phyloP scores from a whole-genome alignment of 2,113 vertebrate species.

The Elachura formosa region DNA sequence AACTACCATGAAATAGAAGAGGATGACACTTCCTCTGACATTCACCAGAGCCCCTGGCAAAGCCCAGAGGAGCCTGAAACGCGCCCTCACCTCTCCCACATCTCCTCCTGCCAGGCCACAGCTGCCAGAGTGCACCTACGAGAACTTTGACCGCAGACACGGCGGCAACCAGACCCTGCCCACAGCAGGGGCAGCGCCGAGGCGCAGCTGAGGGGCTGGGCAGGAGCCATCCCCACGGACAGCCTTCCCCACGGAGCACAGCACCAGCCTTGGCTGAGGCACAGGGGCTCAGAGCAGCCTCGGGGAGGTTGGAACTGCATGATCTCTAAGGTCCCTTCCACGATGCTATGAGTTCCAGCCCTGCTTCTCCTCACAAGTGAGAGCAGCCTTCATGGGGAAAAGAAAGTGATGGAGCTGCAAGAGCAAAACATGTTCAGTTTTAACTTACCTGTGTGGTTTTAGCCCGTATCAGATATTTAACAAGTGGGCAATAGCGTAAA shows the following conservation, averaged over 20 bases:
- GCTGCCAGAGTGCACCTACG: slow-evolving; percentile 68
- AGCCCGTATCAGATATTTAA: background rate
- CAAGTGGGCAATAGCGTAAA: background rate
- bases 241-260: background rate
- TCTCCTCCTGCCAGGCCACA: slow-evolving; percentile 56
- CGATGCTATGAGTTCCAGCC: background rate
- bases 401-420: background rate
- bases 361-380: background rate
- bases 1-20: background rate
- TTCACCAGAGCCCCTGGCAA: background rate
- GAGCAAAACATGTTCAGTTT: background rate
- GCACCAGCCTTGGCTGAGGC: background rate
- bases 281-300: background rate
- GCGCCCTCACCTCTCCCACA: background rate
- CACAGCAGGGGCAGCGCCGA: accelerated
- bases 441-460: background rate
- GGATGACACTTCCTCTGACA: accelerated
- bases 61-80: background rate
- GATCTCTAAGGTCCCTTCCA: background rate
- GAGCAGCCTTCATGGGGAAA: background rate
- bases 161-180: background rate
- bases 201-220: background rate
- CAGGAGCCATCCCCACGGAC: accelerated
- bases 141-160: slow-evolving; percentile 60
- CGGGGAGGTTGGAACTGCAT: background rate